phyloP scores from a whole-genome alignment of 2,888 invertebrate genomes.

The Napeogenes sylphis region DNA sequence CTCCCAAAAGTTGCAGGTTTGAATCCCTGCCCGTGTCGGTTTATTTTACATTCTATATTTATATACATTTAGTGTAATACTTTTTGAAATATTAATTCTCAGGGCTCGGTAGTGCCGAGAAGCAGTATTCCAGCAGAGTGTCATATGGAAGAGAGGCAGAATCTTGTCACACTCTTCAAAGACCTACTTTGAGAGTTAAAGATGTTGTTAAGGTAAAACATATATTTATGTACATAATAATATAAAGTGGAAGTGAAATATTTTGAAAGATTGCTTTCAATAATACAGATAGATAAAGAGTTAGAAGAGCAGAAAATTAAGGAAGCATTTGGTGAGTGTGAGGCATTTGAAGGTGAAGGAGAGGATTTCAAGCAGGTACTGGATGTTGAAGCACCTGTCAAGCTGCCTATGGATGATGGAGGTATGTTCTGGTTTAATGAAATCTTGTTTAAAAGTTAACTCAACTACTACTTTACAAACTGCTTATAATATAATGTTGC shows the following conservation, averaged over 20 bases:
- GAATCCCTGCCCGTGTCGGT: no score
- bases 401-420: slow-evolving; percentile 63
- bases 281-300: slow-evolving; percentile 64
- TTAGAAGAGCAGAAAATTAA: slow-evolving; percentile 66
- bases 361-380: slow-evolving; percentile 48
- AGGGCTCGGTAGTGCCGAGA: slow-evolving; percentile 61
- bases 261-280: no score
- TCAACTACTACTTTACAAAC: slow-evolving; percentile 2
- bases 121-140: slow-evolving; percentile 46
- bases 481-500: no score
- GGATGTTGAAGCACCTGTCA: slow-evolving; percentile 60
- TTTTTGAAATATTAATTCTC: slow-evolving; percentile 16
- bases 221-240: slow-evolving; percentile 4
- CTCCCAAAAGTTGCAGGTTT: no score
- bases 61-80: no score
- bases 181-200: slow-evolving; percentile 65
- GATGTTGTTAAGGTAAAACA: slow-evolving; percentile 61
- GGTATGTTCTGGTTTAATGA: slow-evolving; percentile 34
- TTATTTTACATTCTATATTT: no score
- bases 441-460: not conserved
- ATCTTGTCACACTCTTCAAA: slow-evolving; percentile 45
- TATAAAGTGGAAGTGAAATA: not conserved
- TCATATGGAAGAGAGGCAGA: slow-evolving; percentile 54
- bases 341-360: slow-evolving; percentile 42
- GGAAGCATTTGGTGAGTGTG: slow-evolving; percentile 47